Conservation (phyloP, 2,113 vertebrate species). For the Psittacula cyanocephala region DNA sequence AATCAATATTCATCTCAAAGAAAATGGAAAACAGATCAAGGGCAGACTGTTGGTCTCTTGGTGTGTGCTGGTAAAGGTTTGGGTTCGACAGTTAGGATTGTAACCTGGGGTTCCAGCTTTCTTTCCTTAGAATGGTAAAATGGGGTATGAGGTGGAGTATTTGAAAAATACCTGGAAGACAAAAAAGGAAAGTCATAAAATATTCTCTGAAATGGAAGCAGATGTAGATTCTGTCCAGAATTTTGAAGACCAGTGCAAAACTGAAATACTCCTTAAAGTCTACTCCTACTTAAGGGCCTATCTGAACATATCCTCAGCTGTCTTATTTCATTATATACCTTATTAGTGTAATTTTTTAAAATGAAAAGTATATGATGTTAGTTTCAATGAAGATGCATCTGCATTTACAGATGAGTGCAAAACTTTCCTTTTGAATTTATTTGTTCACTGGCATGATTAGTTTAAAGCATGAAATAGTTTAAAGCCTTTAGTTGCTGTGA, state of each 20-base stretch:
- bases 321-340: accelerated
- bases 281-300: background rate
- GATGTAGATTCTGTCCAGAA: background rate
- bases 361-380: background rate
- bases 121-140: background rate
- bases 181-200: background rate
- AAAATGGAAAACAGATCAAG: background rate
- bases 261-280: background rate
- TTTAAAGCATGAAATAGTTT: background rate
- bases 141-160: accelerated
- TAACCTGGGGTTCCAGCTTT: background rate
- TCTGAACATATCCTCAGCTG: background rate
- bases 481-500: background rate
- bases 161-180: background rate
- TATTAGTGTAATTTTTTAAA: background rate
- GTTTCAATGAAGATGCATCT: background rate
- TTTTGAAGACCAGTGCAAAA: background rate
- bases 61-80: background rate
- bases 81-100: background rate
- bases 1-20: background rate
- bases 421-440: background rate
- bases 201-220: background rate
- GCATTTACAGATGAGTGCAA: background rate
- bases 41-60: background rate
- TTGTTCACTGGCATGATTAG: background rate